Evolutionary conservation across 2,113 vertebrate species (phyloP), one percentile per base, ranked within the genome.

Genomic region (Perca fluviatilis): DNA sequence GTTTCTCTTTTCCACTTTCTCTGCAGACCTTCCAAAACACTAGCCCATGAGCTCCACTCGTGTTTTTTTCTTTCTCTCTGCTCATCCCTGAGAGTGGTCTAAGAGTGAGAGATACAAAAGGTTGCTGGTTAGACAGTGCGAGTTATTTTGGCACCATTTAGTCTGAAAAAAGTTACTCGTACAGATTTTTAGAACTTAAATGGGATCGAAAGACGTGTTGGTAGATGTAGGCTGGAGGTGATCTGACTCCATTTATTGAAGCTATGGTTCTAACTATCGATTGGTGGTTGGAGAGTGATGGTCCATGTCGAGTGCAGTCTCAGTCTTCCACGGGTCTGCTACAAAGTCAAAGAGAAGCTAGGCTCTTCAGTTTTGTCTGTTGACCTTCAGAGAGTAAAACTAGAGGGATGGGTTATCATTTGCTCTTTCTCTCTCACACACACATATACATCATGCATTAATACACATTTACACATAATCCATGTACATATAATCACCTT

Each of bases 21-120:
- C 68, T 62, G 43, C 53, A 67, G 63, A 78, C 43, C 30, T 77
- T 80, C 19, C 72, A 53, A 86, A 79, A 40, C 69, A 82, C 75
- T 65, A 36, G 54, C 64, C 1, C 2, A 40, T 33, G 27, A 23
- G 10, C 60, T 58, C 36, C 53, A 30, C 73, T 74, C 64, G 2
- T 12, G 12, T 68, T 47, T 70, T 12, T n/a, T n/a, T 71, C n/a
- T 50, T 46, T 72, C 56, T 68, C 66, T 74, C 14, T 36, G 19
- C 43, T 76, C 36, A 50, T 74, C 54, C 60, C 72, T 33, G 16
- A n/a, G 51, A 72, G 51, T 51, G 54, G 53, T 72, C 77, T 58
- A 10, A n/a, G 21, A 46, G 61, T 27, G 9, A 61, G 58, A 56
- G 54, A 46, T 49, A 25, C 23, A 60, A 67, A 77, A 84, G 57